Conservation (phyloP, 2,888 invertebrate genomes). For the Margaritifera margaritifera region DNA sequence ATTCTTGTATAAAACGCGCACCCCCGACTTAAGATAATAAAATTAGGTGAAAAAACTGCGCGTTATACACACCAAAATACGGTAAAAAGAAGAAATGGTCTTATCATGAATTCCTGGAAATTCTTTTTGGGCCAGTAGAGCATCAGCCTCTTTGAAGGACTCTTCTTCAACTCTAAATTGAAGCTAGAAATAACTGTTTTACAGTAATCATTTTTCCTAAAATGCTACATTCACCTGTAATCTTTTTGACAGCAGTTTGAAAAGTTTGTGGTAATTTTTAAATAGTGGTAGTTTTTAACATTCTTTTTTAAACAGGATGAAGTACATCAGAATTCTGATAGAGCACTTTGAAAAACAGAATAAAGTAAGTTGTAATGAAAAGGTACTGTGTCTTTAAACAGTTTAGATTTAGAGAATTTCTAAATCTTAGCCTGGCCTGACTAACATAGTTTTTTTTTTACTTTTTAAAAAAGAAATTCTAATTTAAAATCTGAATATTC, state of each 20-base stretch:
- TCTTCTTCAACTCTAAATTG: neutral
- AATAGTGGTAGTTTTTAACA: neutral
- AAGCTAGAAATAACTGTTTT: neutral
- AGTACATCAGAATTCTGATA: constrained; percentile 27
- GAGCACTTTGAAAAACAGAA: constrained; percentile 39
- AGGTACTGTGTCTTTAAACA: no score
- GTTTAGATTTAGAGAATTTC: neutral
- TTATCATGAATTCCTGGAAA: no score
- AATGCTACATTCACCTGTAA: neutral
- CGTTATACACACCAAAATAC: no score
- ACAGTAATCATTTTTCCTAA: no score
- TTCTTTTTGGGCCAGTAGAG: neutral
- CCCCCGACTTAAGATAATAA: no score
- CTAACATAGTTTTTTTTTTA: no score
- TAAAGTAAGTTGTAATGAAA: constrained; percentile 18
- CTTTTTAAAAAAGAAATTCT: no score
- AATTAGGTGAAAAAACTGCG: no score
- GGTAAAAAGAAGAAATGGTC: neutral
- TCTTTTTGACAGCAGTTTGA: constrained; percentile 4
- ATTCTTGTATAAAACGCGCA: no score
- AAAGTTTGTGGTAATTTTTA: neutral
- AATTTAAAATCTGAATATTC: no score
- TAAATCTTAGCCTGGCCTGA: neutral
- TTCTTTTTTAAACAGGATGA: constrained; percentile 21
- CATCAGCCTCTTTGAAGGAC: neutral